A percentile compares a stretch with the other conserved stretches of the same genome.
Conservation (phyloP, 2,113 vertebrate genomes). For the Oncorhynchus gorbuscha region DNA sequence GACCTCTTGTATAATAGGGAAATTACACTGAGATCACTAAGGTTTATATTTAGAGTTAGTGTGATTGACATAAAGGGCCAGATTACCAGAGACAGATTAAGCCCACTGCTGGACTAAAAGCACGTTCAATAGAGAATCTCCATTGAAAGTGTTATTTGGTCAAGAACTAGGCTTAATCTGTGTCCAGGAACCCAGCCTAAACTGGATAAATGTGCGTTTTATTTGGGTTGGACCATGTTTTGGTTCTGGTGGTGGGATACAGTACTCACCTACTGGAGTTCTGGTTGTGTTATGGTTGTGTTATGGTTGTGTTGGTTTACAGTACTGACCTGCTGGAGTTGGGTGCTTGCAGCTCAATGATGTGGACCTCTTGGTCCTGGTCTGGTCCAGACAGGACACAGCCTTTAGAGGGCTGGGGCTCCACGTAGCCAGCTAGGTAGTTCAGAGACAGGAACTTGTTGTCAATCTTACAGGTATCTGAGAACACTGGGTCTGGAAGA, state of each 20-base stretch:
- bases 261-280: constrained; percentile 88
- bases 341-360: constrained; percentile 89
- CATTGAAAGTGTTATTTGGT: no score
- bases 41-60: no score
- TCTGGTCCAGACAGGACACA: constrained; percentile 79
- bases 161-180: no score
- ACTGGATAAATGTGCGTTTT: not conserved
- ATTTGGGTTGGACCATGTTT: constrained; percentile 12
- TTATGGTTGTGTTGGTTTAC: not conserved
- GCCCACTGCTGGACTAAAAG: no score
- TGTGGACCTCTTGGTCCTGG: constrained; percentile 84
- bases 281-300: constrained; percentile 56
- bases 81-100: no score
- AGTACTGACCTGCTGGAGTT: constrained; percentile 88
- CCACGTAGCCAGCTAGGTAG: constrained; percentile 90
- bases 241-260: not conserved
- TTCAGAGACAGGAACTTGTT: constrained; percentile 95
- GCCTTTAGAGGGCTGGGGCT: constrained; percentile 84
- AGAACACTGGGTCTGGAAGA: constrained; percentile 83
- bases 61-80: no score
- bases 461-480: constrained; percentile 86
- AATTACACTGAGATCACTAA: no score
- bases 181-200: constrained; percentile 18
- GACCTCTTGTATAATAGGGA: constrained; percentile 20
- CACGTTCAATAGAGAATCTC: no score